Percentiles rank a stretch among this genome's conserved stretches.
Evolutionary conservation across 2,888 invertebrate species (phyloP).

Genomic region (Ditula angustiorana): DNA sequence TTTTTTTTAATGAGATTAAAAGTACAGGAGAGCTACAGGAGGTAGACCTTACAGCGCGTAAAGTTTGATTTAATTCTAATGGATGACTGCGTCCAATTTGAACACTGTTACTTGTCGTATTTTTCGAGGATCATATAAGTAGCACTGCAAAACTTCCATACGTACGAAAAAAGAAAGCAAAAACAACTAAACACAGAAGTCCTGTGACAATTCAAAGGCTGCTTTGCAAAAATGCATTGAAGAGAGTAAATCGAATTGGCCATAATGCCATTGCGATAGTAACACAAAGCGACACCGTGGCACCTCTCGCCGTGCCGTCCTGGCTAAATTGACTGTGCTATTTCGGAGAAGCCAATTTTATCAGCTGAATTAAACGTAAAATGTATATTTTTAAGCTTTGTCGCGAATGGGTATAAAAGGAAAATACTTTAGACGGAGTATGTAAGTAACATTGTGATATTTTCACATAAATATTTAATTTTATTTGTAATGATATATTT

Average conservation of each 20-base stretch:
- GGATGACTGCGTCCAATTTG: too few relatives aligned
- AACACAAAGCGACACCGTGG: constrained; percentile 16
- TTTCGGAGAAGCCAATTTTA: not conserved
- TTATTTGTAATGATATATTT: too few relatives aligned
- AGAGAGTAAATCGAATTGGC: constrained; percentile 15
- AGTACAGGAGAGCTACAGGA: too few relatives aligned
- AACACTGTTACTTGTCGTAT: too few relatives aligned
- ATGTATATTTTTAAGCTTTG: not conserved
- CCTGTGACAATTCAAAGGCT: constrained; percentile 4
- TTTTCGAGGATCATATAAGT: too few relatives aligned
- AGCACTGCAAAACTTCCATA: not conserved
- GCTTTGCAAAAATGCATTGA: constrained; percentile 15
- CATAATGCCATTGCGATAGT: constrained; percentile 14
- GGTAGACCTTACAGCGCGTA: too few relatives aligned
- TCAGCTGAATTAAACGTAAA: not conserved
- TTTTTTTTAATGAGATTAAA: too few relatives aligned
- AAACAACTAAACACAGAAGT: not conserved
- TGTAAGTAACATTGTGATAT: too few relatives aligned
- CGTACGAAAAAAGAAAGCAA: not conserved
- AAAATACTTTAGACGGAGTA: not conserved
- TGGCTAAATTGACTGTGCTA: not conserved
- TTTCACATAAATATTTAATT: too few relatives aligned
- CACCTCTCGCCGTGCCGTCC: not conserved
- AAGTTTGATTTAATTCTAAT: too few relatives aligned
- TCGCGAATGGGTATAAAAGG: not conserved